These are phyloP conservation scores for Pseudomyrmex flavicornis DNA, from an alignment of 1,140 invertebrate species.

Conservation along the genomic window DNA sequence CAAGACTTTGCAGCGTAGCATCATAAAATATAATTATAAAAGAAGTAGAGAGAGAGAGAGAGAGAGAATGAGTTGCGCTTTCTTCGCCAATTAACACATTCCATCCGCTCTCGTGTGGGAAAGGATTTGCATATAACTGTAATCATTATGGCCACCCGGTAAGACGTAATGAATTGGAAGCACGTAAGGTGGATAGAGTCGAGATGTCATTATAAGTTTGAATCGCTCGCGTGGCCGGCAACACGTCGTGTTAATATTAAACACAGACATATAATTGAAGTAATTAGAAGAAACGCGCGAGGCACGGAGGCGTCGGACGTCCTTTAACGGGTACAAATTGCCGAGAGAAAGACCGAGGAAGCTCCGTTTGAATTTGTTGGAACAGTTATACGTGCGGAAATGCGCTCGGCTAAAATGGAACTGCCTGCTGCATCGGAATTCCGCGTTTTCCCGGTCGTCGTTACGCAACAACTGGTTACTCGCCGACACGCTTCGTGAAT, in stretches of 20 bases:
- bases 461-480: conserved; percentile 71
- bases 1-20: neutral
- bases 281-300: conserved; percentile 38
- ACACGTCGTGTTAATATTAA: neutral
- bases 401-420: conserved; percentile 43
- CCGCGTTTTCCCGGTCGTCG: conserved; percentile 71
- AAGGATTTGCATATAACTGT: conserved; percentile 39
- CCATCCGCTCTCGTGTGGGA: conserved; percentile 26
- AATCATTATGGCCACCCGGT: conserved; percentile 16
- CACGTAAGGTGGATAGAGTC: conserved; percentile 16
- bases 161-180: conserved; percentile 11
- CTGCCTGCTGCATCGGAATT: conserved; percentile 60
- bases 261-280: conserved; percentile 7
- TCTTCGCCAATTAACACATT: conserved; percentile 37
- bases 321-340: conserved; percentile 17
- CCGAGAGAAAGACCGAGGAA: neutral
- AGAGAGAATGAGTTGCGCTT: conserved; percentile 5
- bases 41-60: neutral
- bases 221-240: conserved; percentile 20
- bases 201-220: conserved; percentile 25
- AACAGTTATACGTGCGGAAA: conserved; percentile 53
- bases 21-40: neutral
- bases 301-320: neutral
- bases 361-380: neutral
- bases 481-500: conserved; percentile 73